Evolutionary conservation across 2,888 invertebrate species (phyloP).

Genomic region (Ariolimax columbianus): DNA sequence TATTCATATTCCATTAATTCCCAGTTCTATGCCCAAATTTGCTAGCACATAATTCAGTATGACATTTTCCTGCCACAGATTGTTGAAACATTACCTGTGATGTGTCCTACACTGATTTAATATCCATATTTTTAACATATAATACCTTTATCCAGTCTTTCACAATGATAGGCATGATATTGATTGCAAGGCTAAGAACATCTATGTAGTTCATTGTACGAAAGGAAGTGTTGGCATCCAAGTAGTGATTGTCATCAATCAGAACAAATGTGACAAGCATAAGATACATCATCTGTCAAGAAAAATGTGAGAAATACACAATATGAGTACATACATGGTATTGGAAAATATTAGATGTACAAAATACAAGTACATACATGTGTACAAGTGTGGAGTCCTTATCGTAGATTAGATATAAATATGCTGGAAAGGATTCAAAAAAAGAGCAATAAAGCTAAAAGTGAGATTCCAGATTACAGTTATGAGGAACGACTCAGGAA

Average conservation of each 20-base stretch:
- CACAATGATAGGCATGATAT: constrained; percentile 97
- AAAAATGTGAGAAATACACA: not conserved
- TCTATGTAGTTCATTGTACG: constrained; percentile 78
- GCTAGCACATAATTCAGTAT: not conserved
- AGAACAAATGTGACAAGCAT: constrained; percentile 74
- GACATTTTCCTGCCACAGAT: too few relatives aligned
- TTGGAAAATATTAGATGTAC: constrained; percentile 73
- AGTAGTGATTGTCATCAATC: constrained; percentile 68
- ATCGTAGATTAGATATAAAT: too few relatives aligned
- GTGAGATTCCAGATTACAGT: too few relatives aligned
- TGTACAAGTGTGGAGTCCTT: too few relatives aligned
- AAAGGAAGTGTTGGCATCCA: constrained; percentile 84
- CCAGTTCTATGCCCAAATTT: too few relatives aligned
- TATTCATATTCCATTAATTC: too few relatives aligned
- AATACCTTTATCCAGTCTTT: constrained; percentile 73
- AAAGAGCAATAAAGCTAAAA: too few relatives aligned
- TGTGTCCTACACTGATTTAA: not conserved
- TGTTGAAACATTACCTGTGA: too few relatives aligned
- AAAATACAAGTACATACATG: constrained; percentile 54
- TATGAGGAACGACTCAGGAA: too few relatives aligned
- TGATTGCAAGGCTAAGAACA: constrained; percentile 87
- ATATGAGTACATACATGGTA: constrained; percentile 57
- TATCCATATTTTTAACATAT: not conserved
- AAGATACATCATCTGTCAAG: constrained; percentile 41
- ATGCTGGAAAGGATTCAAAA: too few relatives aligned